These are phyloP conservation scores for Alosa alosa DNA, from an alignment of 2,113 vertebrate species.

Conservation along the genomic window DNA sequence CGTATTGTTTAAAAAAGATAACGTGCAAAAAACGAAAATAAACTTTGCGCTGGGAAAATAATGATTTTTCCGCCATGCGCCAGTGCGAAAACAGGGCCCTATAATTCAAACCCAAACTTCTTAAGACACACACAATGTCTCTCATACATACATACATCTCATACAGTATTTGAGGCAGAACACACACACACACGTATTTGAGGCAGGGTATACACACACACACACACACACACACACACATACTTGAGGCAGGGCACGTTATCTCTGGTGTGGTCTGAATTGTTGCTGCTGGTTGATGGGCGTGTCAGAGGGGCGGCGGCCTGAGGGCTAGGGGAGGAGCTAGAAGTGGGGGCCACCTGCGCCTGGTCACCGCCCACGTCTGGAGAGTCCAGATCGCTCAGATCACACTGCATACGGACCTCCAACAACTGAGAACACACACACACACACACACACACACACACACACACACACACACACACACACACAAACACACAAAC, in stretches of 20 bases:
- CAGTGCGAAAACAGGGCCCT: too few relatives aligned
- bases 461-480: slow-evolving; percentile 23
- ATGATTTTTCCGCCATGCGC: too few relatives aligned
- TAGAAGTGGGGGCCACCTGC: slow-evolving; percentile 80
- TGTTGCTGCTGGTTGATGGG: slow-evolving; percentile 94
- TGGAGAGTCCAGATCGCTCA: slow-evolving; percentile 89
- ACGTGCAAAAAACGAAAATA: too few relatives aligned
- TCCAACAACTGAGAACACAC: slow-evolving; percentile 81
- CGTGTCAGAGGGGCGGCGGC: slow-evolving; percentile 86
- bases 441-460: not conserved
- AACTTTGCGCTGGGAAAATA: too few relatives aligned
- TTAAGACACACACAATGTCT: too few relatives aligned
- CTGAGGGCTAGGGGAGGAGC: slow-evolving; percentile 82
- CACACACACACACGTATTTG: too few relatives aligned
- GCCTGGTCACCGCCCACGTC: slow-evolving; percentile 83
- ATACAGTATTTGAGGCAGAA: too few relatives aligned
- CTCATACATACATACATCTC: too few relatives aligned
- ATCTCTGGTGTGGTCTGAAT: slow-evolving; percentile 89
- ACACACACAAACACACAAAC: slow-evolving; percentile 12
- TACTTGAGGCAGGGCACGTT: slow-evolving; percentile 97
- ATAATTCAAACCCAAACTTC: too few relatives aligned
- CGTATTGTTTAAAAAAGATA: too few relatives aligned
- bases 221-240: slow-evolving; percentile 22
- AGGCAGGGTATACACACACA: not conserved
- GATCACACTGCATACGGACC: slow-evolving; percentile 89